A percentile compares a stretch with the other conserved stretches of the same genome.
These are phyloP conservation scores for Oxystoma pomonae DNA, from an alignment of 2,888 invertebrate genomes.

Conservation along the genomic window DNA sequence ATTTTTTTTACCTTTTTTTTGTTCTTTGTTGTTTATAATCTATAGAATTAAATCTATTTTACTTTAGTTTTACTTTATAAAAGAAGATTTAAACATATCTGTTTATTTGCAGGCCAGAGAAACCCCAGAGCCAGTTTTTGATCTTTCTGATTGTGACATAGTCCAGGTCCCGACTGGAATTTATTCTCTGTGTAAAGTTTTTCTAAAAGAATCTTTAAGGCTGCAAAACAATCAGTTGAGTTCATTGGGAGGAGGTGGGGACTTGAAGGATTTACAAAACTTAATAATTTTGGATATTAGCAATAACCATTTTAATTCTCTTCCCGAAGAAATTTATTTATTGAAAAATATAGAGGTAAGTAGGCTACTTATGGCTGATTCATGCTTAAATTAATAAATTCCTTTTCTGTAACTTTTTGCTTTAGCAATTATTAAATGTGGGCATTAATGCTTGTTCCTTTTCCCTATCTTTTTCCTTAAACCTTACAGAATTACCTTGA, in stretches of 20 bases:
- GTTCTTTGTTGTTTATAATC: slow-evolving; percentile 2
- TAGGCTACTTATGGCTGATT: too few species aligned
- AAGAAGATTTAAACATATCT: too few species aligned
- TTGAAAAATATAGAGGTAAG: slow-evolving; percentile 64
- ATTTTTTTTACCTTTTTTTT: too few species aligned
- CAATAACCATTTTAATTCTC: slow-evolving; percentile 58
- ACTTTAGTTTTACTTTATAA: too few species aligned
- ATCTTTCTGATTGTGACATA: slow-evolving; percentile 74
- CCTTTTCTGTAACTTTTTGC: too few species aligned
- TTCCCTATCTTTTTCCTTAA: too few species aligned
- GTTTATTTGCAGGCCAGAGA: slow-evolving; percentile 59
- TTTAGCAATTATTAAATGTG: too few species aligned
- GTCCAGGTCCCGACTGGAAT: slow-evolving; percentile 71
- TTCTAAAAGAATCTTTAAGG: slow-evolving; percentile 68
- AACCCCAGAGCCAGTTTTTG: slow-evolving; percentile 77
- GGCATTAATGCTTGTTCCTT: too few species aligned
- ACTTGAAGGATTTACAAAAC: slow-evolving; percentile 63
- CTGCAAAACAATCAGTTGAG: slow-evolving; percentile 66
- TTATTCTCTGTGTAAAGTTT: slow-evolving; percentile 75
- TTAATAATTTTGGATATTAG: slow-evolving; percentile 64
- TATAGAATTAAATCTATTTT: slow-evolving; percentile 7
- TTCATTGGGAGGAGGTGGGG: slow-evolving; percentile 67
- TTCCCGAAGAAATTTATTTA: slow-evolving; percentile 62
- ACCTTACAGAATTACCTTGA: too few species aligned
- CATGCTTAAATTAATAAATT: too few species aligned